These are phyloP conservation scores for Tyrannus savana DNA, from an alignment of 2,113 vertebrate genomes.

Conservation along the genomic window DNA sequence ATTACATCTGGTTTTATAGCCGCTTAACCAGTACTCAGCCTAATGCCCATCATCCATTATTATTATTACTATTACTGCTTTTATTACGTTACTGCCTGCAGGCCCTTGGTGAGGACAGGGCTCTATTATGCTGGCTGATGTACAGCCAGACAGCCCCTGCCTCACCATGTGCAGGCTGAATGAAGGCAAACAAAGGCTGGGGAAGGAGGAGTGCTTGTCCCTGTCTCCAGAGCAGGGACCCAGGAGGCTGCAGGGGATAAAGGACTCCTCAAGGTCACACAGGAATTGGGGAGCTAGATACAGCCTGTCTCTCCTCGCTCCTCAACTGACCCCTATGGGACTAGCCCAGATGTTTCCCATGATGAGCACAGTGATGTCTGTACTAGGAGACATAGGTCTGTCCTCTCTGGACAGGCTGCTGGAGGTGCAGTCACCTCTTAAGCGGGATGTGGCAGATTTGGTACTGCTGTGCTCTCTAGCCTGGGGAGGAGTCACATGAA, in stretches of 20 bases:
- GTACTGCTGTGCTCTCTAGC: background rate
- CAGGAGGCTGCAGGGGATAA: fast-evolving
- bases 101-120: background rate
- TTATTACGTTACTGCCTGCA: conserved; percentile 63
- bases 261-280: background rate
- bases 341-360: background rate
- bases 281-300: background rate
- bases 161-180: background rate
- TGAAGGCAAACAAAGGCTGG: conserved; percentile 35
- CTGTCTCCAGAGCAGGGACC: background rate
- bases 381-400: background rate
- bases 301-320: background rate
- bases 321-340: background rate
- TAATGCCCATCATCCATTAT: conserved; percentile 65
- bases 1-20: conserved; percentile 59
- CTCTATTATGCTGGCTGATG: conserved; percentile 54
- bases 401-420: background rate
- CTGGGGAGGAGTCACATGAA: background rate
- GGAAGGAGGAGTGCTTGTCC: background rate
- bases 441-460: background rate
- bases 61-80: conserved; percentile 66
- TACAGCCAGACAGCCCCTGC: conserved; percentile 34
- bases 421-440: background rate
- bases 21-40: conserved; percentile 58
- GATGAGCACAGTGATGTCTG: background rate